phyloP scores from a whole-genome alignment of 2,888 invertebrate genomes.

The Loripinus fragilis region DNA sequence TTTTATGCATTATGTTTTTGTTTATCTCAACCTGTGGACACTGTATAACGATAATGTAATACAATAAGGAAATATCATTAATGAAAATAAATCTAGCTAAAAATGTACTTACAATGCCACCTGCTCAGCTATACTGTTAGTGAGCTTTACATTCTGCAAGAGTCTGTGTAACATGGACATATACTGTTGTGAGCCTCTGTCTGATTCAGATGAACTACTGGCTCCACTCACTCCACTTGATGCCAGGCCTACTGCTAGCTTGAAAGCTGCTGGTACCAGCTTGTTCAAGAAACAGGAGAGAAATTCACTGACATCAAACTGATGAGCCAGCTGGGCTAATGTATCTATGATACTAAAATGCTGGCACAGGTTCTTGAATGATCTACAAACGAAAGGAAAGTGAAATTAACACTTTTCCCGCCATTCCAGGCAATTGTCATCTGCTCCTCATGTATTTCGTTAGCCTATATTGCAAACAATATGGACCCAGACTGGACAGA shows the following conservation, averaged over 20 bases:
- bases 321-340: slow-evolving; percentile 65
- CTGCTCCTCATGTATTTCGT: too few species aligned
- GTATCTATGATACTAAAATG: slow-evolving; percentile 68
- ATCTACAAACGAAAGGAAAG: slow-evolving; percentile 57
- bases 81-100: too few species aligned
- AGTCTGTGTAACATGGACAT: slow-evolving; percentile 69
- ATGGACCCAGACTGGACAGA: too few species aligned
- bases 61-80: too few species aligned
- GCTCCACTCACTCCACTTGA: slow-evolving; percentile 62
- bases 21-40: too few species aligned
- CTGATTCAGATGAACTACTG: slow-evolving; percentile 72
- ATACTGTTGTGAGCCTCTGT: slow-evolving; percentile 56
- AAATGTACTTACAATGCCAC: slow-evolving; percentile 64
- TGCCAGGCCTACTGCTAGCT: slow-evolving; percentile 57
- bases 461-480: too few species aligned
- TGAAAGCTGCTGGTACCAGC: slow-evolving; percentile 76
- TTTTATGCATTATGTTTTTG: too few species aligned
- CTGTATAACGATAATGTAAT: too few species aligned
- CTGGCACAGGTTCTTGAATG: slow-evolving; percentile 71
- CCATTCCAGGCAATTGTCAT: too few species aligned
- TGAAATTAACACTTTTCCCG: background rate
- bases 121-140: slow-evolving; percentile 56
- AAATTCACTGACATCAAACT: slow-evolving; percentile 68
- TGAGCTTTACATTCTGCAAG: slow-evolving; percentile 66
- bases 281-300: slow-evolving; percentile 65